A percentile compares a stretch with the other conserved stretches of the same genome.
Evolutionary conservation across 2,797 vertebrate species (phyloP).

Genomic region (Schizopygopsis malacanthus): DNA sequence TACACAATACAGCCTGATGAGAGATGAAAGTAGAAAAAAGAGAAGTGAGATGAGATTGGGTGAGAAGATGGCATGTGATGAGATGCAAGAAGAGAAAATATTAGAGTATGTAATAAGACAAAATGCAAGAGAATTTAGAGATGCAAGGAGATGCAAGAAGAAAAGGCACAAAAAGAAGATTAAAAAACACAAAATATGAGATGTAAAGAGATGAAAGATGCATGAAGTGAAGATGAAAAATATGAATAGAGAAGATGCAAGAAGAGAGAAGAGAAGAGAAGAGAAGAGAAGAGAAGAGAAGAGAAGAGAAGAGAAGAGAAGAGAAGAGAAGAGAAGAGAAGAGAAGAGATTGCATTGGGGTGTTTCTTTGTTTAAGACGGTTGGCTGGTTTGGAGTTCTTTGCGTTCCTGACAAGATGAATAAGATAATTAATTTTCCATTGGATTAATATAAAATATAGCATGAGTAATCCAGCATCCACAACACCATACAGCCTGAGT

Average conservation of each 20-base stretch:
- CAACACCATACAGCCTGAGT: conserved; percentile 66
- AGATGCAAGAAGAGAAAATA: not conserved
- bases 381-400: conserved; percentile 47
- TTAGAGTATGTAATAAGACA: too few species aligned
- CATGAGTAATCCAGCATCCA: conserved; percentile 61
- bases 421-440: conserved; percentile 70
- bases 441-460: conserved; percentile 68
- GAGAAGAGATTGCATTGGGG: not conserved
- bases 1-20: conserved; percentile 63
- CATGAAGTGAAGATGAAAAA: not conserved
- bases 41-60: not conserved
- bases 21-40: not conserved
- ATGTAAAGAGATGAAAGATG: too few species aligned
- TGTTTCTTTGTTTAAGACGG: not conserved
- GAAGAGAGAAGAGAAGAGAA: not conserved
- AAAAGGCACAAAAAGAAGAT: too few species aligned
- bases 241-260: too few species aligned
- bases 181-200: too few species aligned
- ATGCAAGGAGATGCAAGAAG: not conserved
- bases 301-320: not conserved
- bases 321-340: not conserved
- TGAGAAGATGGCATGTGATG: not conserved
- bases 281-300: not conserved
- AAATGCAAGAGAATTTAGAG: too few species aligned
- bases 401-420: conserved; percentile 64